Conservation (phyloP, 2,113 vertebrate genomes). For the Oceanodroma tethys region DNA sequence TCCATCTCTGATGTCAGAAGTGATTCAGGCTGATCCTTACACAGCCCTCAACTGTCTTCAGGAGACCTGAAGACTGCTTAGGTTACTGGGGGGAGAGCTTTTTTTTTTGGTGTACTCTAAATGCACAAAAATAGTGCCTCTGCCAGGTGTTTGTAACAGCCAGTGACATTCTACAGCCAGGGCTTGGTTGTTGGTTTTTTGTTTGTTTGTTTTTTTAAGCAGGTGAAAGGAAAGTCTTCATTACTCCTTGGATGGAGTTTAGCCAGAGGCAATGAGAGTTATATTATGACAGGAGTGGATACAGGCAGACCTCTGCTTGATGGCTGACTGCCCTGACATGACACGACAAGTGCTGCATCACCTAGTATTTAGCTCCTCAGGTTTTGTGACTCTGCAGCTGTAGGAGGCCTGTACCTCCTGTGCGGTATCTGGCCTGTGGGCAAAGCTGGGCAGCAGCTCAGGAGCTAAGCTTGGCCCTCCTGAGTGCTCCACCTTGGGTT, state of each 20-base stretch:
- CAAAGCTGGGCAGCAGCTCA: background rate
- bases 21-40: background rate
- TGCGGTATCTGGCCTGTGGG: background rate
- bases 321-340: background rate
- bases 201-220: background rate
- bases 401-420: fast-evolving
- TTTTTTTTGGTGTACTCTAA: background rate
- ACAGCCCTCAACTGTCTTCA: background rate
- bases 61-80: background rate
- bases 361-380: background rate
- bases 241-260: background rate
- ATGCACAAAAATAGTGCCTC: background rate
- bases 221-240: background rate
- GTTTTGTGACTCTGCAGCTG: background rate
- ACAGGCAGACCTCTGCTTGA: background rate
- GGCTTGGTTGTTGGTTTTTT: background rate
- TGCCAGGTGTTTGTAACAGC: background rate
- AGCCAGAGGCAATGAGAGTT: background rate
- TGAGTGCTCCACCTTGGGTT: background rate
- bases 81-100: background rate
- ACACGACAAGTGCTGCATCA: background rate
- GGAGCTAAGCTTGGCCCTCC: background rate
- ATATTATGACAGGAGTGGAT: background rate
- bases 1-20: background rate
- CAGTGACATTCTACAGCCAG: background rate